Base-by-base conservation (phyloP, 2,797 vertebrate species). In the Enteromius argenteus region DNA sequence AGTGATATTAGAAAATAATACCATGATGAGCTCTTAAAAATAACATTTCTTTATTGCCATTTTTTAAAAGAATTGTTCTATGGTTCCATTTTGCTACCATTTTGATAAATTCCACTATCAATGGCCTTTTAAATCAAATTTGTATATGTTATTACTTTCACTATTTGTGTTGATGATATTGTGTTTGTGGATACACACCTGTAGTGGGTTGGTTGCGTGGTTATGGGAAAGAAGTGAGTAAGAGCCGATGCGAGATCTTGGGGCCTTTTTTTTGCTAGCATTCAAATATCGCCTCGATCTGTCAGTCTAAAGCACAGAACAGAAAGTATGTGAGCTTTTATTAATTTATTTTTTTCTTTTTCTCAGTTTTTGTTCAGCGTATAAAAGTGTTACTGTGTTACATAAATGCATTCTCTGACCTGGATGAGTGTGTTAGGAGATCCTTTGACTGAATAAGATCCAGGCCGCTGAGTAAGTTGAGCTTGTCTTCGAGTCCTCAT, bases 401-500 rank as follows among this genome's bases (percentile, higher is more conserved):
- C 32, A 56, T 32, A 5, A 53, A 53, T 39, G 44, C 17, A 35
- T 67, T 56, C 23, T 67, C 32, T 67, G 4, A 83, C 94, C 92
- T 95, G 95, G 89, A 94, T 92, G 85, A 95, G 91, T 73, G 91
- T 91, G 82, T 95, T 95, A 19, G 95, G 94, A 84, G 91, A 94
- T 80, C 94, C 94, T 91, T 89, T 95, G 86, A 88, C 93, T 49
- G 94, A 88, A 88, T 95, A 58, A 7, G 92, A 81, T 84, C 95
- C 95, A 0, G 94, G 93, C 86, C 85, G 88, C 83, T 86, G 88
- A 87, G 86, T 56, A 56, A 60, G 71, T 75, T 83, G 71, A 39
- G 60, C 44, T 87, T 95, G 92, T 83, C 92, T 93, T 89, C 89
- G 53, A 27, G 35, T 5, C 56, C 82, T 82, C 42, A 68, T 11